Evolutionary conservation across 2,113 vertebrate genomes (phyloP), one percentile per base, ranked within the genome.

Genomic region (Cariama cristata): DNA sequence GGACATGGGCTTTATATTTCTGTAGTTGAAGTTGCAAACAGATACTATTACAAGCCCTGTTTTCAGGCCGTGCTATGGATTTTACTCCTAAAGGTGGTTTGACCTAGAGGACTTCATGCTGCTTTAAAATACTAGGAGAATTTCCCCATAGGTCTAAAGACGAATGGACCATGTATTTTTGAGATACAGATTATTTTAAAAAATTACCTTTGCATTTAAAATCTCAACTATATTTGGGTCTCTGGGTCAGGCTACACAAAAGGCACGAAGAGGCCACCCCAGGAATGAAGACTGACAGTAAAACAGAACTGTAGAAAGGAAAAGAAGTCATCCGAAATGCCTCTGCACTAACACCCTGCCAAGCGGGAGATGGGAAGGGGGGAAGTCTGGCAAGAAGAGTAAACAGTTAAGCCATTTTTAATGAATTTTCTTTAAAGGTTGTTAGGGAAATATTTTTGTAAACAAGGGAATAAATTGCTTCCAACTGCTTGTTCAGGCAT

Each of bases 341-440:
- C 40, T 85, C 73, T 47, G 12, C n/a, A 20, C 23, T 35, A 67
- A 49, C 23, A 16, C 5, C 8, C 60, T 75, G 74, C 26, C 28
- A 93, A 80, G 56, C 28, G 62, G 64, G 49, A 64, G 38, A 27
- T 35, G 53, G 49, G 19, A 73, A 56, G 8, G 22, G 21, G 38
- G 7, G 2, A 67, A 42, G 62, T 26, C 74, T 96, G 85, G 49
- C 82, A 64, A 87, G 32, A 82, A 4, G 2, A 68, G 22, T 26
- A 69, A 96, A 75, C 28, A 28, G 89, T 79, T 94, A 89, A 95
- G 94, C 66, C 76, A 64, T 53, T 92, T 96, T 82, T 38, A 91
- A 95, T 93, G 71, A 97, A 69, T 97, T 88, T 91, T 67, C 58
- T 88, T 76, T 58, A 73, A 75, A 91, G 40, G 35, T 75, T 89